phyloP scores from a whole-genome alignment of 2,888 invertebrate genomes.

The Brachypterus glaber region DNA sequence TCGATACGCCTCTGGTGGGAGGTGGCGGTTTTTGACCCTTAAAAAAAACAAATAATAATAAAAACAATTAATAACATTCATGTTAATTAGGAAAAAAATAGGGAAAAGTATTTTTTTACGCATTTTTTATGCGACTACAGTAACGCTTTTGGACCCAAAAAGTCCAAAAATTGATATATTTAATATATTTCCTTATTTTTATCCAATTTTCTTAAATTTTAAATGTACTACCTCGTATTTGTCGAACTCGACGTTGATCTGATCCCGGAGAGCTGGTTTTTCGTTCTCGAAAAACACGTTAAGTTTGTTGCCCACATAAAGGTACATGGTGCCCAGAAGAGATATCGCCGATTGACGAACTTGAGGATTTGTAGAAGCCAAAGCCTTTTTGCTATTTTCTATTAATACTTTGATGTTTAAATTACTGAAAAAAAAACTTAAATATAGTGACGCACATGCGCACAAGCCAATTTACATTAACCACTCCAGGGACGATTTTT shows the following conservation, averaged over 20 bases:
- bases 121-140: too few relatives aligned
- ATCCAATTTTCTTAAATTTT: too few relatives aligned
- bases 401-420: slow-evolving; percentile 65
- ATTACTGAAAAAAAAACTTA: slow-evolving; percentile 30
- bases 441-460: too few relatives aligned
- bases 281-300: slow-evolving; percentile 77
- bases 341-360: slow-evolving; percentile 70
- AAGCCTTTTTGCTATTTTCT: slow-evolving; percentile 71
- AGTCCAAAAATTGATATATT: too few relatives aligned
- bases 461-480: too few relatives aligned
- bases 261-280: slow-evolving; percentile 72
- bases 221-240: slow-evolving; percentile 71
- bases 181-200: too few relatives aligned
- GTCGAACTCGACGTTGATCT: slow-evolving; percentile 78
- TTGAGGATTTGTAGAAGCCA: slow-evolving; percentile 75
- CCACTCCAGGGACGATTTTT: too few relatives aligned
- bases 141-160: too few relatives aligned
- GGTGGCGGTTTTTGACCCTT: slow-evolving; percentile 65
- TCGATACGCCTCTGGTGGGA: slow-evolving; percentile 53
- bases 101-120: too few relatives aligned
- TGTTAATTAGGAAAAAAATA: too few relatives aligned
- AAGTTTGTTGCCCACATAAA: slow-evolving; percentile 70
- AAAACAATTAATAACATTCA: too few relatives aligned
- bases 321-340: slow-evolving; percentile 65
- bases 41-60: too few relatives aligned